Base-by-base conservation (phyloP, 2,888 invertebrate species). In the Brenthis hecate region DNA sequence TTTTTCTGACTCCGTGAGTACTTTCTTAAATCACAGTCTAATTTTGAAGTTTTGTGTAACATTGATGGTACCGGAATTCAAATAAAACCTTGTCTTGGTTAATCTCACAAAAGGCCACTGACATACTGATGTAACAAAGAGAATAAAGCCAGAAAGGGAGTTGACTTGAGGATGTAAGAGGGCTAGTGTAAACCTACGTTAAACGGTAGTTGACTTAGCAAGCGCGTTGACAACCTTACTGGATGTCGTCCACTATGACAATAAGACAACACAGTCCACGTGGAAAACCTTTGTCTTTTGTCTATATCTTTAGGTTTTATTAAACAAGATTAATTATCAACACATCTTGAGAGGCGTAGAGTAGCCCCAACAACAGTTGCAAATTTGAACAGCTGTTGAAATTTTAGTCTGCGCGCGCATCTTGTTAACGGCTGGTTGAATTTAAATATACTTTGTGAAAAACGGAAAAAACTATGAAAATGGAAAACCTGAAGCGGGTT, bases 101-200 rank as follows among this genome's bases (percentile, higher is more conserved):
- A 54, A 36, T 16, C 36, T 47, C 65, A 56, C 62, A 23, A 56
- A 67, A 69, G 69, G 66, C 58, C n/a, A 14, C 62, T 66, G 66
- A 64, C 65, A 61, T 65, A 48, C 56, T 62, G 68, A 36, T 14
- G 56, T 60, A 69, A 68, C 70, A 72, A 72, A 70, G 72, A 70
- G 68, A 72, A 56, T 72, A 70, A 68, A 72, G 70, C 65, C 65
- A 56, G 70, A 64, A 70, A 70, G 65, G 62, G 63, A 65, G 56
- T 66, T 56, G 68, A 66, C 70, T 72, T 60, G 70, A 68, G 65
- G 56, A 65, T 65, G 50, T 70, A 58, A 72, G 67, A 68, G 62
- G 65, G 36, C 70, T 70, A 51, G 58, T 65, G 56, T 56, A 64
- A 68, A 69, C 70, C 68, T 54, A 63, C 36, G 64, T 66, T 62